phyloP scores from a whole-genome alignment of 23 tunicate species.

The Pegea sp. region DNA sequence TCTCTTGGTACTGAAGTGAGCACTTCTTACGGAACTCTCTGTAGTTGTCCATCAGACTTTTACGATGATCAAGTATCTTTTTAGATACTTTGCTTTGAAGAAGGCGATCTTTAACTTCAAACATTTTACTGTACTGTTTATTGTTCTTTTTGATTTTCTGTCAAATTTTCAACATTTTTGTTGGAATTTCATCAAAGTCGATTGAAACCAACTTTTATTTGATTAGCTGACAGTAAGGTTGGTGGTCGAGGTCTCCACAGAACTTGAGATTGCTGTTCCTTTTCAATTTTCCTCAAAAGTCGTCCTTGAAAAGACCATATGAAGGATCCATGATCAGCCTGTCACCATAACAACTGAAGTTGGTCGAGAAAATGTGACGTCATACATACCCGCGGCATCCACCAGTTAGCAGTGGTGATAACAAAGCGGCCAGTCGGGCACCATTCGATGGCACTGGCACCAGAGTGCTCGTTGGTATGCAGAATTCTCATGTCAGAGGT shows the following conservation, averaged over 20 bases:
- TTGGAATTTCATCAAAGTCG: not conserved
- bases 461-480: constrained; percentile 87
- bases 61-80: constrained; percentile 72
- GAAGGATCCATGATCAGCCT: constrained; percentile 86
- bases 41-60: constrained; percentile 37
- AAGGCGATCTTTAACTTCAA: constrained; percentile 87
- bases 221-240: constrained; percentile 22
- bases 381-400: constrained; percentile 54
- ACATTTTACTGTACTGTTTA: constrained; percentile 51
- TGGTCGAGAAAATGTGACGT: not conserved
- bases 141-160: constrained; percentile 62
- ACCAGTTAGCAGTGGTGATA: constrained; percentile 76
- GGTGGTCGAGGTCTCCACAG: constrained; percentile 94
- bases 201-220: constrained; percentile 34
- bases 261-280: constrained; percentile 57
- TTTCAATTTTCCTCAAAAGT: constrained; percentile 37
- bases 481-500: constrained; percentile 71
- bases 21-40: constrained; percentile 17
- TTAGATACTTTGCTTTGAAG: constrained; percentile 58
- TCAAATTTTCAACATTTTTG: not conserved
- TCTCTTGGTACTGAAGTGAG: constrained; percentile 23
- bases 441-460: constrained; percentile 95
- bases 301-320: constrained; percentile 99
- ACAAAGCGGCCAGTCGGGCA: constrained; percentile 96
- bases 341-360: not conserved